Percentiles rank a stretch among this genome's conserved stretches.
These are phyloP conservation scores for human DNA, from an alignment of 2,113 vertebrate genomes.

Conservation along the genomic window DNA sequence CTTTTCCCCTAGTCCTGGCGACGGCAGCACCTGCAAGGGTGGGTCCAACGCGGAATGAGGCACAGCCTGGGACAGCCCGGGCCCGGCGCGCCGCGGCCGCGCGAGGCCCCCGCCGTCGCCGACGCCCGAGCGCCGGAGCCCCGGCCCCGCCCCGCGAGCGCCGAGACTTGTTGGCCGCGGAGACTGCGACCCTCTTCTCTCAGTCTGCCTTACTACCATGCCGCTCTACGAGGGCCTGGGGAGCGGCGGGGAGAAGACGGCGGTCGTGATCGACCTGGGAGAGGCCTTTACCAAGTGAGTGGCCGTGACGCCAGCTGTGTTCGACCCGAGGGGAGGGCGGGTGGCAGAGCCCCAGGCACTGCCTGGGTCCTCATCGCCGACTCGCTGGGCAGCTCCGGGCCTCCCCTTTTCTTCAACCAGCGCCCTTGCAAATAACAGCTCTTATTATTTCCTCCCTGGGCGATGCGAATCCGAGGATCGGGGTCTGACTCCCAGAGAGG, in stretches of 20 bases:
- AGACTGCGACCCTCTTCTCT: fast-evolving
- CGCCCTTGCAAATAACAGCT: too few relatives aligned
- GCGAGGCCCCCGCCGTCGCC: neutral
- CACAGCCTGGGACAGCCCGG: neutral
- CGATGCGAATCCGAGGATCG: neutral
- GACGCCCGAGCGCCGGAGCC: neutral
- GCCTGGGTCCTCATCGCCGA: fast-evolving
- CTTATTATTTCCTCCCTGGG: neutral
- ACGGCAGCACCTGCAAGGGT: fast-evolving
- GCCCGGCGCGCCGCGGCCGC: neutral
- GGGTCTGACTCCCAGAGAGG: neutral
- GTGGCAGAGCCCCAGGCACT: neutral
- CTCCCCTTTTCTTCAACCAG: fast-evolving
- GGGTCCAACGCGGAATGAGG: neutral
- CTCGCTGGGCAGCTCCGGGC: neutral
- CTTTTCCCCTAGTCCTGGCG: too few relatives aligned
- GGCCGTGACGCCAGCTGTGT: neutral
- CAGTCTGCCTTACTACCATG: slow-evolving; percentile 75
- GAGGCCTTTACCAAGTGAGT: slow-evolving; percentile 97
- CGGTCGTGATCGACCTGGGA: slow-evolving; percentile 94
- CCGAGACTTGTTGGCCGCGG: fast-evolving
- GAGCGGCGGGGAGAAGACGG: slow-evolving; percentile 96
- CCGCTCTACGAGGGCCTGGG: slow-evolving; percentile 95
- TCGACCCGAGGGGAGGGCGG: neutral
- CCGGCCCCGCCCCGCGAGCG: neutral